These are phyloP conservation scores for Anthophora plumipes DNA, from an alignment of 2,888 invertebrate species.

Conservation along the genomic window DNA sequence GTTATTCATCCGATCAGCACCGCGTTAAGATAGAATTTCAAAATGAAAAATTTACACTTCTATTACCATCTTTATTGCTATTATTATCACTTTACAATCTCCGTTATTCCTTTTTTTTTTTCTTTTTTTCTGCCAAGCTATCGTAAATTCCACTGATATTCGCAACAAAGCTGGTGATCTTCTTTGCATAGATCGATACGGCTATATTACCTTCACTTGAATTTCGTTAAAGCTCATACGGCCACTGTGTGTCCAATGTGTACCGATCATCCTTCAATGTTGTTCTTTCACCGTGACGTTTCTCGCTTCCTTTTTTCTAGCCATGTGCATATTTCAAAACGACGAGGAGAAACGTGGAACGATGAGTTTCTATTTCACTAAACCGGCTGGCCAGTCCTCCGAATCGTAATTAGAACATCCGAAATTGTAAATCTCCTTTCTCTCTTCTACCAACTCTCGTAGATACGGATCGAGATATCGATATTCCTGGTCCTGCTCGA, in stretches of 20 bases:
- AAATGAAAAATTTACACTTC: neutral
- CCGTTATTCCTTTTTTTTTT: too few species aligned
- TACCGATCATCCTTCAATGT: slow-evolving; percentile 12
- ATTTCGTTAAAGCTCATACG: slow-evolving; percentile 1
- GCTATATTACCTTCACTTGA: neutral
- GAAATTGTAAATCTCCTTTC: slow-evolving; percentile 65
- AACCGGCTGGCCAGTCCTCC: slow-evolving; percentile 45
- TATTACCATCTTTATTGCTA: neutral
- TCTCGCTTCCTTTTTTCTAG: too few species aligned
- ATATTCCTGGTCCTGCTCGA: slow-evolving; percentile 66
- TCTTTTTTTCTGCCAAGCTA: too few species aligned
- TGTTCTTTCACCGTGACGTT: neutral
- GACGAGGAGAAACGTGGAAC: neutral
- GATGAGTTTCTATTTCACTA: slow-evolving; percentile 32
- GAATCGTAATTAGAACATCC: slow-evolving; percentile 56
- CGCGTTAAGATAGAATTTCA: too few species aligned
- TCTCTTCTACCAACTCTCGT: slow-evolving; percentile 58
- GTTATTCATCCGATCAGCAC: too few species aligned
- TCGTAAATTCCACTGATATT: neutral
- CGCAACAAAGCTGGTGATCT: neutral
- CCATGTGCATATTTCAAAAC: slow-evolving; percentile 1
- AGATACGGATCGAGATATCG: slow-evolving; percentile 64
- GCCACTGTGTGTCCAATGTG: neutral
- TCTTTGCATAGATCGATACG: slow-evolving; percentile 9
- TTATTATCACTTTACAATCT: neutral